Percentiles rank a stretch among this genome's conserved stretches.
Conservation (phyloP, 2,797 vertebrate species). For the Ciconia nigra region DNA sequence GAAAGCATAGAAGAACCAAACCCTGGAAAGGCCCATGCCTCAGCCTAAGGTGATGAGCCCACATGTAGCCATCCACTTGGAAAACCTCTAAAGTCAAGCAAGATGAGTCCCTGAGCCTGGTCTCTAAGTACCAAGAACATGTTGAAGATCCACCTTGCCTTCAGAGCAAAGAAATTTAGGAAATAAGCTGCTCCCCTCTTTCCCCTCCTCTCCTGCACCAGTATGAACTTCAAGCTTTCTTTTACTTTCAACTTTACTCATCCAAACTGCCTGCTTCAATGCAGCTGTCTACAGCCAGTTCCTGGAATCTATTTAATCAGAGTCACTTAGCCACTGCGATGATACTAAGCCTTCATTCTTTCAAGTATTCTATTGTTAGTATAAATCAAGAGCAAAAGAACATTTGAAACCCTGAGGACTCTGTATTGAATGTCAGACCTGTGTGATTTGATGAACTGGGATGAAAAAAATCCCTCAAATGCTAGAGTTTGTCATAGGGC, state of each 20-base stretch:
- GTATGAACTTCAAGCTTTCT: neutral
- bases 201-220: neutral
- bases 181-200: neutral
- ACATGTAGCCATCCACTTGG: neutral
- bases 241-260: neutral
- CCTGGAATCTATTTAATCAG: neutral
- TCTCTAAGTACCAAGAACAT: neutral
- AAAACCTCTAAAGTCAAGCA: neutral
- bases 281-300: neutral
- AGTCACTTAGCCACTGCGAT: neutral
- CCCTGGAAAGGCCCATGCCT: neutral
- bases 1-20: neutral
- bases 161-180: neutral
- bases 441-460: slow-evolving; percentile 14
- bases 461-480: slow-evolving; percentile 23
- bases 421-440: neutral
- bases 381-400: slow-evolving; percentile 41
- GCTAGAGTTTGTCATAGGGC: slow-evolving; percentile 43
- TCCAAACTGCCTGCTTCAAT: neutral
- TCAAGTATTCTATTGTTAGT: slow-evolving; percentile 17
- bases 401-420: slow-evolving; percentile 13
- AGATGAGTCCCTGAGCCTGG: neutral
- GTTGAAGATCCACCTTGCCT: neutral
- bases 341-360: slow-evolving; percentile 15
- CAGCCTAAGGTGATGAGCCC: neutral